Conservation (phyloP, 2,797 vertebrate genomes). For the Micrastur ruficollis region DNA sequence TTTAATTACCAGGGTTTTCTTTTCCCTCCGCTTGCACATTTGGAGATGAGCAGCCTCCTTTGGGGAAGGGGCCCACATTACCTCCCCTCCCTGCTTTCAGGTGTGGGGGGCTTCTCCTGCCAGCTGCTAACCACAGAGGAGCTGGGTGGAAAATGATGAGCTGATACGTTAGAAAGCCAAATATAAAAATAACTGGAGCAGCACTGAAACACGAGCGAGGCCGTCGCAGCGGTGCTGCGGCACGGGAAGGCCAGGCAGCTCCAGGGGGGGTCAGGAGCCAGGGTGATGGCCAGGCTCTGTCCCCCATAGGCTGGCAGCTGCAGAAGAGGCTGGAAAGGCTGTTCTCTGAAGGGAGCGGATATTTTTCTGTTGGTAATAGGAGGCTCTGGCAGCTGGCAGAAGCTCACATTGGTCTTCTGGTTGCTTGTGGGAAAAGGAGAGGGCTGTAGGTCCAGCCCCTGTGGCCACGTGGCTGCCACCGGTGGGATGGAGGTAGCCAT, state of each 20-base stretch:
- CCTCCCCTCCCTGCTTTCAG: background rate
- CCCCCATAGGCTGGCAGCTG: conserved; percentile 41
- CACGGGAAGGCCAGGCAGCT: background rate
- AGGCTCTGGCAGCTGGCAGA: conserved; percentile 46
- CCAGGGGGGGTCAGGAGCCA: background rate
- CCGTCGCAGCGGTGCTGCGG: background rate
- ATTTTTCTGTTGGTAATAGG: background rate
- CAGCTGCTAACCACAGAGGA: background rate
- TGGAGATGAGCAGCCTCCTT: background rate
- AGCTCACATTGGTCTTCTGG: background rate
- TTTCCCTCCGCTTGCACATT: background rate
- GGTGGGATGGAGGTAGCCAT: background rate
- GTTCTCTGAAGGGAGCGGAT: background rate
- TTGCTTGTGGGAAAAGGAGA: background rate
- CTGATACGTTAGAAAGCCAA: background rate
- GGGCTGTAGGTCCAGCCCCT: background rate
- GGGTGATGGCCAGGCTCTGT: background rate
- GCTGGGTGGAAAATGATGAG: background rate
- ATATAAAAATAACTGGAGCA: background rate
- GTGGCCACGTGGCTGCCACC: background rate
- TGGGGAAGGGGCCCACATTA: background rate
- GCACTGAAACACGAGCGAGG: background rate
- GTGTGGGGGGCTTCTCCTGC: background rate
- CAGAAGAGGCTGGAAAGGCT: background rate
- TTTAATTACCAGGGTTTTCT: background rate